Conservation (phyloP, 2,888 invertebrate species). For the Harmothoe impar region DNA sequence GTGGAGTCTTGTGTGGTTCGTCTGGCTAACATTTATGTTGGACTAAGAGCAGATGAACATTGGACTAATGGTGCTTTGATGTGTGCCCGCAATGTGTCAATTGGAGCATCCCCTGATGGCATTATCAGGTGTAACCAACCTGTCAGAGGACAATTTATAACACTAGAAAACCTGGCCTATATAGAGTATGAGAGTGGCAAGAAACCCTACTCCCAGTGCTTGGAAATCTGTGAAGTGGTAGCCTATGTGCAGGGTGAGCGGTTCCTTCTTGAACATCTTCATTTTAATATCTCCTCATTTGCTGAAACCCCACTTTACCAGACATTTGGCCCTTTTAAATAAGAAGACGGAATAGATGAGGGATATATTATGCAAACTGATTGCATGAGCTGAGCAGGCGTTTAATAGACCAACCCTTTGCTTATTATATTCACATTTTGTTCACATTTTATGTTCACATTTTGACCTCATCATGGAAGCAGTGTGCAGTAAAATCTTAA, state of each 20-base stretch:
- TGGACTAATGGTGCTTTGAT: constrained; percentile 7
- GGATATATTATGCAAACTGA: too few relatives aligned
- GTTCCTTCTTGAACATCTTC: too few relatives aligned
- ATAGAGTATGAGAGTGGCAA: background rate
- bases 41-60: constrained; percentile 8
- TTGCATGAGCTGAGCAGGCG: too few relatives aligned
- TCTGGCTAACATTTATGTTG: constrained; percentile 32
- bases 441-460: too few relatives aligned
- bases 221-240: constrained; percentile 21
- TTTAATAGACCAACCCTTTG: too few relatives aligned
- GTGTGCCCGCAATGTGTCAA: constrained; percentile 17
- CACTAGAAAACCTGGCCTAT: constrained; percentile 37
- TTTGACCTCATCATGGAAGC: too few relatives aligned
- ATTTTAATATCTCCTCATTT: too few relatives aligned
- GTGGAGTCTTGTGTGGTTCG: constrained; percentile 21
- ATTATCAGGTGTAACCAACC: constrained; percentile 20
- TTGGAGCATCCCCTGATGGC: constrained; percentile 47
- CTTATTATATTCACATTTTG: too few relatives aligned
- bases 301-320: too few relatives aligned
- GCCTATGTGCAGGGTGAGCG: constrained; percentile 35
- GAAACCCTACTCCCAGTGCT: background rate
- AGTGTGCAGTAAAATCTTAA: too few relatives aligned
- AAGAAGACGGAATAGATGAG: too few relatives aligned
- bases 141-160: constrained; percentile 6
- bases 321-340: too few relatives aligned